phyloP scores from a whole-genome alignment of 2,888 invertebrate genomes.

The Conus canariensis region DNA sequence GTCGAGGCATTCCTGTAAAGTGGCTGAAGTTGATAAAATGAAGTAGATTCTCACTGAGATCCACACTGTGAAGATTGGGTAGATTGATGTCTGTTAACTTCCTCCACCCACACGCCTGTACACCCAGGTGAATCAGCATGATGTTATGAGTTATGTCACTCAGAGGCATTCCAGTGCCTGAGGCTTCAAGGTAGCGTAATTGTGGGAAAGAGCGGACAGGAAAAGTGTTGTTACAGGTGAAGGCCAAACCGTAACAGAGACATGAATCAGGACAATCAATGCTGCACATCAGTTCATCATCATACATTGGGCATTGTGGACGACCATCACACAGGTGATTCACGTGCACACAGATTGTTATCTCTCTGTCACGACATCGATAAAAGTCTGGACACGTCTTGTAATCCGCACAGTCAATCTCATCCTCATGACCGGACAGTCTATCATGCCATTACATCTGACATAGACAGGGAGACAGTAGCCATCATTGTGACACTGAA shows the following conservation, averaged over 20 bases:
- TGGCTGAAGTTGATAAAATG: background rate
- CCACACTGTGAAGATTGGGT: background rate
- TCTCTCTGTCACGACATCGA: background rate
- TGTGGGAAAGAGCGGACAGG: background rate
- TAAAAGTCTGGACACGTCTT: background rate
- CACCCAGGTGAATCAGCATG: background rate
- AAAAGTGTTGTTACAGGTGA: background rate
- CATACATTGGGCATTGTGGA: background rate
- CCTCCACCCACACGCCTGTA: background rate
- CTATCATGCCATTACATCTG: background rate
- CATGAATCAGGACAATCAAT: background rate
- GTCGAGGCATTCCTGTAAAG: background rate
- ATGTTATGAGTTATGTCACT: background rate
- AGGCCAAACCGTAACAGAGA: background rate
- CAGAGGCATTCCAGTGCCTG: background rate
- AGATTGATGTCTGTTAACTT: background rate
- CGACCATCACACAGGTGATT: background rate
- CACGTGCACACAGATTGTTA: background rate
- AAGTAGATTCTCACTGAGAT: background rate
- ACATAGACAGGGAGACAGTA: background rate
- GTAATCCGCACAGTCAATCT: background rate
- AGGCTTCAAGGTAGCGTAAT: slow-evolving; percentile 18
- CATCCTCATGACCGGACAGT: background rate
- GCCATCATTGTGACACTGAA: background rate
- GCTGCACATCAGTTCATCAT: background rate